Evolutionary conservation across 2,888 invertebrate genomes (phyloP).

Genomic region (Callimorpha dominula): DNA sequence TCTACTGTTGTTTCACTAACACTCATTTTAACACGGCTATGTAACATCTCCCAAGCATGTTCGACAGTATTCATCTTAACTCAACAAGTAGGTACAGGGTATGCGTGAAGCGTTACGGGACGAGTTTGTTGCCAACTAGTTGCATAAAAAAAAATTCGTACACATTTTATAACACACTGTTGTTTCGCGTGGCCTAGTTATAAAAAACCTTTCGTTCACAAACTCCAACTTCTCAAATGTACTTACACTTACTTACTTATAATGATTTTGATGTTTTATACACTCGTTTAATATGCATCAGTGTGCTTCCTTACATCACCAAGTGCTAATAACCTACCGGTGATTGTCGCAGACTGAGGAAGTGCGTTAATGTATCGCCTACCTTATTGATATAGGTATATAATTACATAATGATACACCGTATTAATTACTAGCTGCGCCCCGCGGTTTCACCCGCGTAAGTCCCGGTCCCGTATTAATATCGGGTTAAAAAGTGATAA

Average conservation of each 20-base stretch:
- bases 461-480: no score
- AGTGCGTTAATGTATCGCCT: background rate
- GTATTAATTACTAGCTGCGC: no score
- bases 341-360: background rate
- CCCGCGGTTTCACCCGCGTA: no score
- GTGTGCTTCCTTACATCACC: constrained; percentile 6
- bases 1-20: no score
- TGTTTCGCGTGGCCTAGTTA: background rate
- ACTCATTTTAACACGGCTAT: no score
- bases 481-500: no score
- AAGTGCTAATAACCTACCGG: background rate
- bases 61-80: no score
- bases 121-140: no score
- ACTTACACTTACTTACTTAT: background rate
- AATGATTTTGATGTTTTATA: background rate
- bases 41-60: no score
- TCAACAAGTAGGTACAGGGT: no score
- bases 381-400: background rate
- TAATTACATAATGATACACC: background rate
- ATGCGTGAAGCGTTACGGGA: no score
- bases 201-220: background rate
- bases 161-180: background rate
- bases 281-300: constrained; percentile 5
- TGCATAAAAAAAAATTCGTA: background rate
- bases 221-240: background rate